These are phyloP conservation scores for Drosophila merina DNA, from an alignment of 2,888 invertebrate genomes.

Conservation along the genomic window DNA sequence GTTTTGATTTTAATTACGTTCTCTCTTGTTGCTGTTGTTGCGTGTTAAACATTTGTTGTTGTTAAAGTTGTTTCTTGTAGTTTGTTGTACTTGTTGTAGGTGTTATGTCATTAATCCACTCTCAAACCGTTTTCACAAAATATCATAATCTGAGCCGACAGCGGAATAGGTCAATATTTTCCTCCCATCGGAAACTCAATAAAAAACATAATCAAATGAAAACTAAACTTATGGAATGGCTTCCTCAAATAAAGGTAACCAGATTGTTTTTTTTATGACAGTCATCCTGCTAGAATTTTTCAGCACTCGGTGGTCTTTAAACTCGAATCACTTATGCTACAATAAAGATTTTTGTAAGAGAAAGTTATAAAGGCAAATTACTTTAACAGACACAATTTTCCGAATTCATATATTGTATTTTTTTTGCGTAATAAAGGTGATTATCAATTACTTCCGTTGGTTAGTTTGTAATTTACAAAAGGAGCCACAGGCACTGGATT, in stretches of 20 bases:
- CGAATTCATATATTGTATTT: slow-evolving; percentile 2
- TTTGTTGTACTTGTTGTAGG: slow-evolving; percentile 60
- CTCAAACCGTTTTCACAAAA: slow-evolving; percentile 32
- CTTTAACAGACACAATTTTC: slow-evolving; percentile 58
- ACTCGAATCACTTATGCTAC: slow-evolving; percentile 79
- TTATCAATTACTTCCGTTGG: slow-evolving; percentile 23
- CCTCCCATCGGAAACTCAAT: slow-evolving; percentile 21
- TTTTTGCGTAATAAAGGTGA: slow-evolving; percentile 18
- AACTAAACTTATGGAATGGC: slow-evolving; percentile 25
- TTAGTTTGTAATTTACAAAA: slow-evolving; percentile 80
- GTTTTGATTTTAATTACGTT: slow-evolving; percentile 52
- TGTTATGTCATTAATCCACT: slow-evolving; percentile 70
- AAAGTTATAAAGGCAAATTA: slow-evolving; percentile 73
- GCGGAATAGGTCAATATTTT: slow-evolving; percentile 41
- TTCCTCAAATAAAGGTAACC: slow-evolving; percentile 20
- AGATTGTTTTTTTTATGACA: slow-evolving; percentile 36
- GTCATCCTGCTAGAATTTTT: slow-evolving; percentile 56
- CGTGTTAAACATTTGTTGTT: slow-evolving; percentile 72
- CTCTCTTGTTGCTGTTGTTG: slow-evolving; percentile 64
- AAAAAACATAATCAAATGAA: slow-evolving; percentile 21
- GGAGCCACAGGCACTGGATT: slow-evolving; percentile 57
- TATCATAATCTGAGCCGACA: slow-evolving; percentile 18
- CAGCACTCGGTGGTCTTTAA: slow-evolving; percentile 77
- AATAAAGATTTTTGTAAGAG: slow-evolving; percentile 71
- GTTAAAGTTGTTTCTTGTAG: slow-evolving; percentile 62